These are phyloP conservation scores for Hemibagrus guttatus DNA, from an alignment of 2,797 vertebrate species.

Conservation along the genomic window DNA sequence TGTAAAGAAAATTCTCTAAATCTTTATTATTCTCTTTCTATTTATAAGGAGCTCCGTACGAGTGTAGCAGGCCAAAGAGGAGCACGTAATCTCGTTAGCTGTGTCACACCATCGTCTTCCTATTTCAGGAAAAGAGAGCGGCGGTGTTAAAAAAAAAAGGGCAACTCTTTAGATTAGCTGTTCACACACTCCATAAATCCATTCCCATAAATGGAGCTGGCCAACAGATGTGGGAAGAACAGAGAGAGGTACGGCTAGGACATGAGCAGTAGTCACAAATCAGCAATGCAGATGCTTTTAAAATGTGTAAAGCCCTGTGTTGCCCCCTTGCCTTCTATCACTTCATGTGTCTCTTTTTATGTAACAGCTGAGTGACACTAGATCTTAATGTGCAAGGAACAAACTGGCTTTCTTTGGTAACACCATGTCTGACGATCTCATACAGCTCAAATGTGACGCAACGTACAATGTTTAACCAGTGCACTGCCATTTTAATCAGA, in stretches of 20 bases:
- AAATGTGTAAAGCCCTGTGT: background rate
- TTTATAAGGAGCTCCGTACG: background rate
- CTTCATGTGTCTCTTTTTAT: background rate
- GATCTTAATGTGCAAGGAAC: background rate
- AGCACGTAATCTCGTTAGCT: background rate
- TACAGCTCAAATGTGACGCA: no score
- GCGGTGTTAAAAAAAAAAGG: background rate
- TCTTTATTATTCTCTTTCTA: background rate
- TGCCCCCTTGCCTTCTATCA: background rate
- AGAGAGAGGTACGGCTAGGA: background rate
- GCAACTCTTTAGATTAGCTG: conserved; percentile 8
- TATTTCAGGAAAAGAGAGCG: background rate
- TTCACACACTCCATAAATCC: conserved; percentile 5
- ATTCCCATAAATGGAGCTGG: conserved; percentile 10
- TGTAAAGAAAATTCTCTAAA: background rate
- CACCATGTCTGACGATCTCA: no score
- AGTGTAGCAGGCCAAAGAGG: background rate
- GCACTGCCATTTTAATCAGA: no score
- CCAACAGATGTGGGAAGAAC: background rate
- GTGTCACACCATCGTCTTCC: background rate
- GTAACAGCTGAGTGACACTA: background rate
- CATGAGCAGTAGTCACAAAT: background rate
- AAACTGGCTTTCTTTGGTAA: background rate
- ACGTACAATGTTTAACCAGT: no score
- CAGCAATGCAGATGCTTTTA: background rate